phyloP scores from a whole-genome alignment of 2,113 vertebrate genomes.

The Tylochromis polylepis region DNA sequence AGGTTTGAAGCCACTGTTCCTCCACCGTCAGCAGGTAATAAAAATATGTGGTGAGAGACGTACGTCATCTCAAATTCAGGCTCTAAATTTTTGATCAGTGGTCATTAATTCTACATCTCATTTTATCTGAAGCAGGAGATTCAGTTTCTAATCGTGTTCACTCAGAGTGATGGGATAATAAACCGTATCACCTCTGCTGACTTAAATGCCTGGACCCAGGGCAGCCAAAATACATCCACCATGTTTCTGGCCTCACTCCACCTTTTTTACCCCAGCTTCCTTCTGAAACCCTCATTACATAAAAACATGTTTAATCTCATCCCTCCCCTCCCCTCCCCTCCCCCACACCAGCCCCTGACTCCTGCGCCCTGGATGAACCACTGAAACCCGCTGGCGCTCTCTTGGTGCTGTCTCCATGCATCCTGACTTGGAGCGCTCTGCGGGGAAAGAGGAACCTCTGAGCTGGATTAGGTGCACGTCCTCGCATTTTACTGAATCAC shows the following conservation, averaged over 20 bases:
- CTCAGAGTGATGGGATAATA: not conserved
- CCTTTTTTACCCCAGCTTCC: conserved; percentile 24
- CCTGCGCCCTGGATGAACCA: conserved; percentile 44
- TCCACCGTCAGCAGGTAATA: not conserved
- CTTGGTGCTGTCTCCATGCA: conserved; percentile 20
- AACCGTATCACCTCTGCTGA: not conserved
- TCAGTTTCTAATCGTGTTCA: not conserved
- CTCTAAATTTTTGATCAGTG: not conserved
- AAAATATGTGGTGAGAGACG: not conserved
- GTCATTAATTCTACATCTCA: not conserved
- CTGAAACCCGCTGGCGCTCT: not conserved
- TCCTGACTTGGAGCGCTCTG: conserved; percentile 7
- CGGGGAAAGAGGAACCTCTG: conserved; percentile 49
- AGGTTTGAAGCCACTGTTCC: not conserved
- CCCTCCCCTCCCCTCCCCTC: conserved; percentile 36
- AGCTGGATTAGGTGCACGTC: conserved; percentile 58
- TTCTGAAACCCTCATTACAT: conserved; percentile 62
- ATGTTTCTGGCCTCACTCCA: conserved; percentile 2
- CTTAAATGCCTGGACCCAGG: not conserved
- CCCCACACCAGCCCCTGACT: conserved; percentile 33
- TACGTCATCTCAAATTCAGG: not conserved
- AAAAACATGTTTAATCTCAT: conserved; percentile 67
- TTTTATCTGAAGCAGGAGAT: not conserved
- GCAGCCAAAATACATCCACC: not conserved
- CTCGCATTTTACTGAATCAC: conserved; percentile 56